Evolutionary conservation across 2,888 invertebrate genomes (phyloP), one percentile per base, ranked within the genome.

Genomic region (Dasypolia templi): DNA sequence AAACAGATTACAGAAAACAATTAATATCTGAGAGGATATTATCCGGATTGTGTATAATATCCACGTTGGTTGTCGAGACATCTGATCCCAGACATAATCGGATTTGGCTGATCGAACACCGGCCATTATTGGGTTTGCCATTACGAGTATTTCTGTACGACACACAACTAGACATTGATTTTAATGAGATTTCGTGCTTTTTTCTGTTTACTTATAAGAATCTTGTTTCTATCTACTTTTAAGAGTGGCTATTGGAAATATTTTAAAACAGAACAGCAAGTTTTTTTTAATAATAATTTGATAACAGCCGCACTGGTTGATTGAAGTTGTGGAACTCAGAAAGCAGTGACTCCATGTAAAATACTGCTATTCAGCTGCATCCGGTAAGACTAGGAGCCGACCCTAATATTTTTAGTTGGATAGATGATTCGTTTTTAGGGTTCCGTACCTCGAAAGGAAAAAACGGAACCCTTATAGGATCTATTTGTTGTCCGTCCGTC

Each of bases 101-200:
- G 95, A 96, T 96, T 95, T 93, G 91, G 84, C 93, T 94, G 94
- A 95, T 95, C 95, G 95, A 95, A 92, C 92, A 91, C 92, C 88
- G 91, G 87, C 77, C 87, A 82, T 94, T 95, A 95, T 96, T 94
- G 91, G 90, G 91, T 95, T 95, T 93, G 91, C 93, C 92, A 92
- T 93, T 94, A n/a, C n/a, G n/a, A n/a, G n/a, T n/a, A 94, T 93
- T 94, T 93, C 91, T 90, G 88, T 92, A 89, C 90, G 87, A 84
- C 90, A 87, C 87, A 90, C 90, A 90, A 91, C 91, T 87, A 88
- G 90, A 95, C 95, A 94, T 95, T 95, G 95, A 96, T 95, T 96
- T 95, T 95, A 94, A 94, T 95, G 89, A 89, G 88, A 94, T 94
- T 92, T 84, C 81, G 55, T 86, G 58, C 46, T 55, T 35, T n/a